phyloP scores from a whole-genome alignment of 2,797 vertebrate genomes.

The Sphenodon punctatus region DNA sequence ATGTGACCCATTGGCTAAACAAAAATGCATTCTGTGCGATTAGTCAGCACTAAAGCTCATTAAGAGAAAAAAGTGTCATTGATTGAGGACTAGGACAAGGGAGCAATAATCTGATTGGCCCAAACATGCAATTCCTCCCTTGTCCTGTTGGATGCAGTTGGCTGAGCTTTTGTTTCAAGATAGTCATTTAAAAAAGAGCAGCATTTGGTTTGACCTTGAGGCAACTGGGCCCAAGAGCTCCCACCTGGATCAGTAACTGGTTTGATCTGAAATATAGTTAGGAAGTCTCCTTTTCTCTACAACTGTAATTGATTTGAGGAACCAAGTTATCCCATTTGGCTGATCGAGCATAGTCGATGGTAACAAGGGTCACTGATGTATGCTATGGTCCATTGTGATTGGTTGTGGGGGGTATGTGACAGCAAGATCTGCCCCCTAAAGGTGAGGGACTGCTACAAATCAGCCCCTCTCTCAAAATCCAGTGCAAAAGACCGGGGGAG shows the following conservation, averaged over 20 bases:
- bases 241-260: background rate
- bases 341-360: background rate
- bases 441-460: background rate
- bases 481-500: background rate
- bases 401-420: background rate
- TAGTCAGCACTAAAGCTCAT: background rate
- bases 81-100: background rate
- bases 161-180: background rate
- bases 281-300: constrained; percentile 40
- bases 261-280: constrained; percentile 46
- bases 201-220: constrained; percentile 64
- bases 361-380: background rate
- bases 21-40: background rate
- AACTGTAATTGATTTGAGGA: constrained; percentile 51
- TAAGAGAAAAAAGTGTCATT: background rate
- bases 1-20: background rate
- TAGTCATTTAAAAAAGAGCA: constrained; percentile 55
- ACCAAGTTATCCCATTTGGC: background rate
- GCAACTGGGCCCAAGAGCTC: background rate
- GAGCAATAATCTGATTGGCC: background rate
- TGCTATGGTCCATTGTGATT: background rate
- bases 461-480: background rate
- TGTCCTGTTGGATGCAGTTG: accelerated
- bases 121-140: background rate
- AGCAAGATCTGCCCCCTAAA: background rate